A percentile compares a stretch with the other conserved stretches of the same genome.
Conservation (phyloP, 2,113 vertebrate genomes). For the Cathartes aura region DNA sequence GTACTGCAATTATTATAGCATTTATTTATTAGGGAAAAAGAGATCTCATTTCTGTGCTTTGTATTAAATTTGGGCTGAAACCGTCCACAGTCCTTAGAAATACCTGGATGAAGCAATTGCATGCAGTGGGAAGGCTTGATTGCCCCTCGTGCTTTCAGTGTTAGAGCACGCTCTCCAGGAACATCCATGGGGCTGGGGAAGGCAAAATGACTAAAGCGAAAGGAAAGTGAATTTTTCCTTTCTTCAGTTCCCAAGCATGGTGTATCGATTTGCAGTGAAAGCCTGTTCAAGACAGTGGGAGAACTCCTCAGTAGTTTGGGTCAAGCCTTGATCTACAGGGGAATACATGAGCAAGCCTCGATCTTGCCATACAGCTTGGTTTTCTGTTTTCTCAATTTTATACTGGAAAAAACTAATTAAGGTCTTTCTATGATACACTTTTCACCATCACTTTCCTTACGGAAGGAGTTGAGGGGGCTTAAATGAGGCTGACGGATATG, state of each 20-base stretch:
- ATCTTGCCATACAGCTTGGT: background rate
- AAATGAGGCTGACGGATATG: background rate
- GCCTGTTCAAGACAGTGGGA: background rate
- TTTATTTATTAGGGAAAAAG: background rate
- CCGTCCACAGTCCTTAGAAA: background rate
- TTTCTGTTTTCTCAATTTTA: background rate
- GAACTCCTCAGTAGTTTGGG: background rate
- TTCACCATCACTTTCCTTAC: background rate
- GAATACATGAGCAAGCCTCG: background rate
- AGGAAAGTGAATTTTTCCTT: background rate
- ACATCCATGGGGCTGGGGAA: background rate
- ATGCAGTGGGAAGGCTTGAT: background rate
- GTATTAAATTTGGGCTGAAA: background rate
- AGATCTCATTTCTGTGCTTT: background rate
- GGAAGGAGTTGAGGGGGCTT: background rate
- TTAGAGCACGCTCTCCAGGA: background rate
- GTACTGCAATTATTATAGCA: background rate
- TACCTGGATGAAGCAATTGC: background rate
- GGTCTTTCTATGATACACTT: background rate
- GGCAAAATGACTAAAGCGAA: background rate
- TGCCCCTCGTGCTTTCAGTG: background rate
- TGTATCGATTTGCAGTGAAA: background rate
- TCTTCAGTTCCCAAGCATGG: background rate
- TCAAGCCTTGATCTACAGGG: background rate
- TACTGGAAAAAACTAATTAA: background rate